Base-by-base conservation (phyloP, 2,797 vertebrate genomes). In the Microctenopoma steveboyesi region DNA sequence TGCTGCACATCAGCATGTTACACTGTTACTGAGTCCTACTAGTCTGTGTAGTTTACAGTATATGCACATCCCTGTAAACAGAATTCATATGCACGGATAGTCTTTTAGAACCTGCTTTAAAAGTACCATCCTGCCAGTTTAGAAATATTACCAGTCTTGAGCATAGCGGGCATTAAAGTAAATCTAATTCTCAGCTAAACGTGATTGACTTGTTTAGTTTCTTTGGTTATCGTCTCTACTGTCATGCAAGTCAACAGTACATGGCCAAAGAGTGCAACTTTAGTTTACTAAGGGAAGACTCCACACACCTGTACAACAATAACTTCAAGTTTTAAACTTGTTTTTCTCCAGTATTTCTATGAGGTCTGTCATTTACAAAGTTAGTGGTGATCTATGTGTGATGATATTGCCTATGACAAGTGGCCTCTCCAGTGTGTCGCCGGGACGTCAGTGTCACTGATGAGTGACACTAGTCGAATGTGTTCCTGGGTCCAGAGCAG, bases 181-280 rank as follows among this genome's bases (percentile, higher is more conserved):
- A 59, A 66, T 54, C 13, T 14, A 51, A 53, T 28, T 48, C 2
- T 45, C 3, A 54, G 25, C 33, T 39, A 37, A 64, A 30, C 33
- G 2, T 57, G 43, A 58, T 50, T 73, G 69, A 74, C 72, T 61
- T 64, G 16, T 51, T 43, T 39, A 6, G 12, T 49, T 14, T 66
- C 59, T 54, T 43, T 60, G 12, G 64, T 71, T 46, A 57, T 64
- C 47, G 18, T 54, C 22, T 2, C 1, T 12, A 0, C 57, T 45
- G 55, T 25, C 6, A 37, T 47, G 11, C 27, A 12, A 42, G 53
- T 56, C 28, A 48, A 25, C n/a, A 27, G 56, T 25, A 46, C 35
- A 60, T 6, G 30, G 25, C 37, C 28, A 40, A 7, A 35, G 42
- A 14, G 5, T 27, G n/a, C 42, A 48, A 25, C 64, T n/a, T 67